These are phyloP conservation scores for Agrypnus murinus DNA, from an alignment of 2,888 invertebrate genomes.

Conservation along the genomic window DNA sequence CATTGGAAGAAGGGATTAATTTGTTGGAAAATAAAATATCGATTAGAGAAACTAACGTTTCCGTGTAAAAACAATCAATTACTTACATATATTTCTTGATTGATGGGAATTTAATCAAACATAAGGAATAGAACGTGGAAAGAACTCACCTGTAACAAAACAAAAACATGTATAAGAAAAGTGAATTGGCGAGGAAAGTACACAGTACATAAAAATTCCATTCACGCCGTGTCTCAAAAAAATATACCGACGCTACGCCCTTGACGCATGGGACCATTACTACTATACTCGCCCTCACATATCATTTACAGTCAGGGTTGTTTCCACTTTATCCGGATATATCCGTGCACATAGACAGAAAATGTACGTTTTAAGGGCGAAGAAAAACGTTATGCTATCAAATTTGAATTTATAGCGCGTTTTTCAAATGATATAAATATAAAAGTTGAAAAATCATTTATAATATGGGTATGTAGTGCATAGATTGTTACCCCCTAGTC, in stretches of 20 bases:
- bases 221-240: constrained; percentile 22
- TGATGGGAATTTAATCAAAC: no score
- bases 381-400: background rate
- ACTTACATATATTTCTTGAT: no score
- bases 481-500: no score
- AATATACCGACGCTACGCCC: constrained; percentile 24
- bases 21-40: no score
- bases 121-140: background rate
- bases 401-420: background rate
- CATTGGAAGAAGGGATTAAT: background rate
- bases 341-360: constrained; percentile 8
- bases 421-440: background rate
- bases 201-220: constrained; percentile 30
- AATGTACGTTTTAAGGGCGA: constrained; percentile 1
- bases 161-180: constrained; percentile 16
- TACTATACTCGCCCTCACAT: constrained; percentile 29
- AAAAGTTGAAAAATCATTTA: no score
- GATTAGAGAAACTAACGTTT: no score
- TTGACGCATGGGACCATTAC: constrained; percentile 36
- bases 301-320: constrained; percentile 22
- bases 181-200: background rate
- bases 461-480: no score
- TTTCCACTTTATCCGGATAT: constrained; percentile 28
- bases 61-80: no score
- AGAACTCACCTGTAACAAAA: constrained; percentile 33